Evolutionary conservation across 2,797 vertebrate species (phyloP), one percentile per base, ranked within the genome.

Genomic region (Cetoscarus ocellatus): DNA sequence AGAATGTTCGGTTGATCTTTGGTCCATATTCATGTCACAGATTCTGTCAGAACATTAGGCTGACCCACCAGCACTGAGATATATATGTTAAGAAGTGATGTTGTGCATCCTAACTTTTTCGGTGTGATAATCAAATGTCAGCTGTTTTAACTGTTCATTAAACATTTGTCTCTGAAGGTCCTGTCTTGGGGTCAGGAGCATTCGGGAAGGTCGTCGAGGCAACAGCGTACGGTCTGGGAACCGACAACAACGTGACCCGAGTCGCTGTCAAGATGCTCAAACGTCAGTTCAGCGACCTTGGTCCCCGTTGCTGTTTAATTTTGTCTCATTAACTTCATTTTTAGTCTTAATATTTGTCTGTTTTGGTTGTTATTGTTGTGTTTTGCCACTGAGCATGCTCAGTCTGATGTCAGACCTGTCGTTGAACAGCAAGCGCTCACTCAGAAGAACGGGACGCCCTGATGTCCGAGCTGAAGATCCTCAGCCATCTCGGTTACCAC

Each of bases 191-290:
- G 62, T 96, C 97, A 0, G 98, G 98, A 6, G 98, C 98, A 0
- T 99, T 99, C 59, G 98, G 98, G 60, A 98, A 97, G 88, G 98
- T 99, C 0, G 95, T 99, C 0, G 96, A 98, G 87, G 98, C 98
- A 11, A 97, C 96, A 0, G 98, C 98, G 2, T 96, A 96, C 8
- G 98, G 97, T 7, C 88, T 99, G 66, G 95, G 94, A 19, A 95
- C 95, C 19, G 94, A 95, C 14, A 92, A 96, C 10, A 87, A 94
- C 0, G 88, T 93, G 2, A 94, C 95, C 19, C 95, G 94, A 43
- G 98, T 99, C 12, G 98, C 98, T 0, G 98, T 99, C 56, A 99
- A 99, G 93, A 99, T 99, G 98, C 95, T 99, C 0, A 99, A 99
- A 90, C 94, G 98, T 99, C 67, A 96, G 96, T 87, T 9, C 0